These are phyloP conservation scores for Thalpophila matura DNA, from an alignment of 2,888 invertebrate genomes.

Conservation along the genomic window DNA sequence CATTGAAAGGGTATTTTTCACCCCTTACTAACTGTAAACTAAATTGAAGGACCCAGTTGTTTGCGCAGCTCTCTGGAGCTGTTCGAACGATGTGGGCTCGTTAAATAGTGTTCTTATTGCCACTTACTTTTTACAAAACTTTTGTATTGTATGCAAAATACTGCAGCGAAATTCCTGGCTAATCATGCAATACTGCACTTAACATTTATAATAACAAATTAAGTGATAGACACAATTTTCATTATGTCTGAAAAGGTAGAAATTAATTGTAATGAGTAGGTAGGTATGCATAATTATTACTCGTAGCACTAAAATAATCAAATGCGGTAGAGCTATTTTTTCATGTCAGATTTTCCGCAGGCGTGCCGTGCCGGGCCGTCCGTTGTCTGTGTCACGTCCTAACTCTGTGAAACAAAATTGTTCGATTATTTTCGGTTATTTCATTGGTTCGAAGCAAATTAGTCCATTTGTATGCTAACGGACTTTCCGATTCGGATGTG, in stretches of 20 bases:
- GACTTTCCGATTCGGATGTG: slow-evolving; percentile 61
- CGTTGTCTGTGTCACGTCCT: slow-evolving; percentile 30
- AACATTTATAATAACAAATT: not conserved
- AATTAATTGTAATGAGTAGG: not conserved
- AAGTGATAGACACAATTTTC: slow-evolving; percentile 2
- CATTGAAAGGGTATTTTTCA: slow-evolving; percentile 65
- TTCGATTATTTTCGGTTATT: slow-evolving; percentile 55
- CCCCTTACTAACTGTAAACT: slow-evolving; percentile 62
- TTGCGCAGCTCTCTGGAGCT: slow-evolving; percentile 25
- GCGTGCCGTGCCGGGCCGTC: not conserved
- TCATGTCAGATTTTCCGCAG: slow-evolving; percentile 19
- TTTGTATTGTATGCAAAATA: not conserved
- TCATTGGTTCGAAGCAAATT: slow-evolving; percentile 57
- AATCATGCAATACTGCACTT: slow-evolving; percentile 16
- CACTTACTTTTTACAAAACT: not conserved
- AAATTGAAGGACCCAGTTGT: slow-evolving; percentile 62
- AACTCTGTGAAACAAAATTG: slow-evolving; percentile 40
- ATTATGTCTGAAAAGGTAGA: not conserved
- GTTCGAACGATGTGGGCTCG: slow-evolving; percentile 13
- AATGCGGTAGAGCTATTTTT: slow-evolving; percentile 24
- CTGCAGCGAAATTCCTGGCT: not conserved
- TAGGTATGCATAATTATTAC: not conserved
- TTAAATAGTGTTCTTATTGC: slow-evolving; percentile 11
- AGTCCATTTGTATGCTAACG: slow-evolving; percentile 68
- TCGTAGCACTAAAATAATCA: slow-evolving; percentile 13